Base-by-base conservation (phyloP, 2,797 vertebrate genomes). In the Lemur catta region DNA sequence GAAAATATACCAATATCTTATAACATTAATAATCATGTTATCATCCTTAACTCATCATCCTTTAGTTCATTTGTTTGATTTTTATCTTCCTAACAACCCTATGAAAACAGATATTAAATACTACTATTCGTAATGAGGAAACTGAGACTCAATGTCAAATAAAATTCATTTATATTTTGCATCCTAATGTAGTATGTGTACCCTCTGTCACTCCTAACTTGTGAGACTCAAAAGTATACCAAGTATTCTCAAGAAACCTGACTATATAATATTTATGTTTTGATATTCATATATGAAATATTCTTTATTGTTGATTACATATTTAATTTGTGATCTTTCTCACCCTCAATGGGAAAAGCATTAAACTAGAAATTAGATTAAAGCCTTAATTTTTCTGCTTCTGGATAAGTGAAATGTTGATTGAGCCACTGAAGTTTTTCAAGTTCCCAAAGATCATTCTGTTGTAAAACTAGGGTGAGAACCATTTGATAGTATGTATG, bases 91-190 rank as follows among this genome's bases (percentile, higher is more conserved):
- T 67, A 50, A 63, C 15, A 89, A 38, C 22, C 20, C 9, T 84
- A 38, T 50, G 72, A 91, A 95, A 41, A 93, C 8, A 95, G 63
- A 41, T 81, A 18, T 28, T 80, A 92, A 96, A 81, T 92, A 61
- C 9, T 5, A 7, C 22, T 7, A 33, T 67, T 59, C 55, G 4
- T 80, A 96, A 30, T 41, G 79, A 84, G 50, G 69, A 92, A 94
- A 50, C 84, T 50, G 81, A 59, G 20, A 84, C 50, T 91, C 67
- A 63, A 59, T 26, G 41, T 90, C 35, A 84, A 87, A 84, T 59
- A 17, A 48, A 75, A 67, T 85, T 89, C 1, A 57, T 84, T 79
- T 75, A 46, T 91, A 63, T 71, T 93, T 96, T 93, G 33, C 17
- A 79, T 82, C 28, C 33, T 81, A 46, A 33, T 79, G 6, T 59